Base-by-base conservation (phyloP, 2,113 vertebrate genomes). In the Atherinomorus stipes region DNA sequence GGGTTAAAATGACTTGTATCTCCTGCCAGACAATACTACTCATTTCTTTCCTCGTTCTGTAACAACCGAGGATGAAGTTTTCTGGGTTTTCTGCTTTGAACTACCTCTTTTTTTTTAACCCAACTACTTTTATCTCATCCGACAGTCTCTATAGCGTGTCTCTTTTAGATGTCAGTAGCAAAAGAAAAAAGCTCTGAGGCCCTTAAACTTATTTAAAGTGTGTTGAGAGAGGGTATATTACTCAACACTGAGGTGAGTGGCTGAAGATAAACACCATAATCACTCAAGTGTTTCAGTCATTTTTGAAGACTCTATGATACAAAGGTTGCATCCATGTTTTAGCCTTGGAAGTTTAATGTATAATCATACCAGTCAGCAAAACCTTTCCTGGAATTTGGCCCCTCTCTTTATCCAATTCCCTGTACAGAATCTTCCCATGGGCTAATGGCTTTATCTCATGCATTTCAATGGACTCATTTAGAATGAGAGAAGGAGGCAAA, bases 151-250 rank as follows among this genome's bases (percentile, higher is more conserved):
- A 22, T 26, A 26, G 67, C 58, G 80, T 78, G 56, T 58, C 60
- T 56, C 60, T 72, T 68, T 85, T 83, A 68, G 59, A 84, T 72
- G 78, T 83, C 81, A 78, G 52, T 77, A 64, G 15, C 56, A 59
- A 83, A 42, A 71, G n/a, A 67, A 76, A 71, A 44, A 76, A 51
- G 6, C 68, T 88, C 61, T 18, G 42, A 70, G 69, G 81, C 60
- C 63, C 85, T 91, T 87, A 62, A 77, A 82, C 68, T 67, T 78
- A 65, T 89, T 87, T 86, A 90, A 90, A 90, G 85, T 91, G 61
- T 21, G 54, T 61, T 74, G 64, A 88, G 78, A 71, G 83, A 37
- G 16, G 54, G 61, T 59, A 38, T 76, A 75, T 85, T 78, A 72
- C 61, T 88, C 82, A 80, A 18, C 60, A 58, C 25, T 44, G 50